A percentile compares a stretch with the other conserved stretches of the same genome.
These are phyloP conservation scores for Paragorgia papillata DNA, from an alignment of 92 coral and sea anemone genomes.

Conservation along the genomic window DNA sequence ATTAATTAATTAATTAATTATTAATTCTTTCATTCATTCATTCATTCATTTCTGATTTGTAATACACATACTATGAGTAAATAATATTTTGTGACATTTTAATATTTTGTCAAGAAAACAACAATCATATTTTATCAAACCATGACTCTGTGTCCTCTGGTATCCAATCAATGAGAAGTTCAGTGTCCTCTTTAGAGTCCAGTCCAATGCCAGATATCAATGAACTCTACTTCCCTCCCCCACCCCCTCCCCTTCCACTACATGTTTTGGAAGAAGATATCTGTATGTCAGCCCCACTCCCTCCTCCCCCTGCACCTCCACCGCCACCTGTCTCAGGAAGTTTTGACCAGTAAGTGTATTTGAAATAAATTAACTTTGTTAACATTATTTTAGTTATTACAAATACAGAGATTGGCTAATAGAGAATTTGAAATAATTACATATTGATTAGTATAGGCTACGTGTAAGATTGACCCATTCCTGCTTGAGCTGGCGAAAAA, in stretches of 20 bases:
- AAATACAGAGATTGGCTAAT: no score
- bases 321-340: conserved; percentile 35
- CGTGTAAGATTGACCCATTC: no score
- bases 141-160: conserved; percentile 10
- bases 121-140: conserved; percentile 8
- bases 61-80: no score
- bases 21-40: no score
- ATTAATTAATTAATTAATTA: no score
- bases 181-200: conserved; percentile 7
- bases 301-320: conserved; percentile 60
- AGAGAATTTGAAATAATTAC: no score
- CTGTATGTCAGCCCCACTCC: conserved; percentile 34
- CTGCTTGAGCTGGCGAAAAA: no score
- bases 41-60: no score
- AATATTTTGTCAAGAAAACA: conserved; percentile 18
- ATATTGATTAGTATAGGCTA: no score
- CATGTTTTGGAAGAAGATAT: conserved; percentile 21
- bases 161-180: conserved; percentile 1
- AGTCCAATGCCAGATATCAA: not conserved
- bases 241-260: conserved; percentile 56
- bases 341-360: conserved; percentile 34
- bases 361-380: not conserved
- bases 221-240: conserved; percentile 55
- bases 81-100: no score
- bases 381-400: not conserved